phyloP scores from a whole-genome alignment of 2,888 invertebrate species.

The Vannuccia rotundouncinata region DNA sequence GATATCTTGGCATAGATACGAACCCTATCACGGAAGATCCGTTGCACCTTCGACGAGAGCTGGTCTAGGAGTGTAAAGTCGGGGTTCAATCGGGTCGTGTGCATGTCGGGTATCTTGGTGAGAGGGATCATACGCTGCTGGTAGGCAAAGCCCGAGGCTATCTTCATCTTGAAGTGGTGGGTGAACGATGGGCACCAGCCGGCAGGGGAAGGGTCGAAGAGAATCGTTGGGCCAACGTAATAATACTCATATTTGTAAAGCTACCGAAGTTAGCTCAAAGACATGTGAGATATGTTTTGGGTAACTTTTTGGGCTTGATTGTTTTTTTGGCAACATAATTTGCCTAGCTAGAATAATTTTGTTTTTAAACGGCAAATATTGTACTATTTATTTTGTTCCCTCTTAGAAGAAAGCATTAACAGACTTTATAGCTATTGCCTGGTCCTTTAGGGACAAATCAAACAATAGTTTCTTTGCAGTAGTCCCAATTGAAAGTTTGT shows the following conservation, averaged over 20 bases:
- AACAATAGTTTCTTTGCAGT: conserved; percentile 1
- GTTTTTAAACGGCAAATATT: conserved; percentile 1
- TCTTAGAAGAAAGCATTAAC: conserved; percentile 5
- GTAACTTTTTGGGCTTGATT: background rate
- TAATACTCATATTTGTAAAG: no score
- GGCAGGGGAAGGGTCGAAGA: no score
- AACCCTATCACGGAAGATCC: background rate
- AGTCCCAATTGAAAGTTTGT: conserved; percentile 6
- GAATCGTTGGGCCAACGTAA: no score
- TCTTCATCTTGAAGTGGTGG: no score
- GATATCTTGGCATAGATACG: background rate
- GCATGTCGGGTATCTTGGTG: background rate
- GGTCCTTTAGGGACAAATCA: conserved; percentile 5
- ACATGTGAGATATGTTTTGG: no score
- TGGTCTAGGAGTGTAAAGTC: background rate
- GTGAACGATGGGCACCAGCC: no score
- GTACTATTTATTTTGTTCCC: background rate
- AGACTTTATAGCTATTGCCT: background rate
- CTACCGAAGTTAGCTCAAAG: no score
- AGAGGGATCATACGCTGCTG: no score
- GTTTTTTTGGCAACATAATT: background rate
- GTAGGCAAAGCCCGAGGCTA: no score
- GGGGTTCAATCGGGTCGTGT: background rate
- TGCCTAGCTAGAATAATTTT: background rate
- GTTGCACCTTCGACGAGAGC: background rate